phyloP scores from a whole-genome alignment of 2,888 invertebrate genomes.

The Rhabditoides inermis region DNA sequence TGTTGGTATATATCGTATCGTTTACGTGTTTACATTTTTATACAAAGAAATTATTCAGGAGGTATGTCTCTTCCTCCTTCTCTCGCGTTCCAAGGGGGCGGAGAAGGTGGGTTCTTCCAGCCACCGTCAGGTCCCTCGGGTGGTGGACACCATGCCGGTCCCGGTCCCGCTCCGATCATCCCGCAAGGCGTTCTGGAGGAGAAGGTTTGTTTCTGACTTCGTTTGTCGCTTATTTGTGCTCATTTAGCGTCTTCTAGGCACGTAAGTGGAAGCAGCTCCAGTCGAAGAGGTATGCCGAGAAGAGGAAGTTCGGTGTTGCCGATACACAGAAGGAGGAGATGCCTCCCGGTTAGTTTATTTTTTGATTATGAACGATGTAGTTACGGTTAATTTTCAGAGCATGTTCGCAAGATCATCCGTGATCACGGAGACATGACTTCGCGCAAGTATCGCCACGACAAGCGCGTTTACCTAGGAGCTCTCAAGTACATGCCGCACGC shows the following conservation, averaged over 20 bases:
- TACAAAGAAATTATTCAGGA: neutral
- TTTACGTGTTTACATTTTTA: too few species aligned
- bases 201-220: constrained; percentile 8
- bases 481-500: constrained; percentile 99
- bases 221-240: too few species aligned
- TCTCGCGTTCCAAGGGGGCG: too few species aligned
- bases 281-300: constrained; percentile 94
- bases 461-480: constrained; percentile 92
- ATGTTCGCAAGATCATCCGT: constrained; percentile 93
- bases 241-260: constrained; percentile 35
- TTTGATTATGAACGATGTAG: neutral
- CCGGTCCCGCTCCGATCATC: constrained; percentile 4
- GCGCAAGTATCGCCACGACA: constrained; percentile 94
- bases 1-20: too few species aligned
- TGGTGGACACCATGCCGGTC: constrained; percentile 2
- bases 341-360: constrained; percentile 66
- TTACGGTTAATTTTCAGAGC: constrained; percentile 61
- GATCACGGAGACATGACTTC: constrained; percentile 99
- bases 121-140: constrained; percentile 5
- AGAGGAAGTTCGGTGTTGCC: constrained; percentile 94
- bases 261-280: constrained; percentile 95
- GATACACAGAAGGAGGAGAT: constrained; percentile 99
- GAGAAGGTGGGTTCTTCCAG: too few species aligned
- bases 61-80: constrained; percentile 7
- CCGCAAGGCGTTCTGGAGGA: constrained; percentile 19